Base-by-base conservation (phyloP, 1,140 invertebrate species). In the Tribolium castaneum region DNA sequence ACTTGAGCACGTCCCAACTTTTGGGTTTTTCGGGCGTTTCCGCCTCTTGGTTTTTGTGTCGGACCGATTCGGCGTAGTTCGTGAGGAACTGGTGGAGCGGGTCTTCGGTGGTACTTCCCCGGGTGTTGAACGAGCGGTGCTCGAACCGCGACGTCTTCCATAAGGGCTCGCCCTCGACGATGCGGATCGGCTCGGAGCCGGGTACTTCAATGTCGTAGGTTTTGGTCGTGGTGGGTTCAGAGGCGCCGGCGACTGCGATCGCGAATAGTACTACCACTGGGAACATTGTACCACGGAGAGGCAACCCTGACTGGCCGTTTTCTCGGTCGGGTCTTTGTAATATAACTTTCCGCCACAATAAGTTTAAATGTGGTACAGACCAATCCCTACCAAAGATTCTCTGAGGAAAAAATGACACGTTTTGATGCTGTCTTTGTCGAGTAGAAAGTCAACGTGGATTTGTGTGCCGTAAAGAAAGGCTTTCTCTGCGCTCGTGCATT, bases 71-170 rank as follows among this genome's bases (percentile, higher is more conserved):
- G 0, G 88, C 87, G 80, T 91, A 91, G 16, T 89, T 87, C 74
- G 89, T 87, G 35, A 91, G 86, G 79, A 90, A 90, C 79, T 91
- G 90, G 71, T 91, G 90, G 22, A 91, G 80, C 16, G 90, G 88
- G 19, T 62, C 19, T 54, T 78, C 76, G 30, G 22, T 56, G 30
- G 22, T 56, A 50, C 14, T 77, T 1, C 14, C 35, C 39, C 39
- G 19, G 10, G 70, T 79, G 10, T 66, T 74, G 30, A 73, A 77
- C 6, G 49, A 75, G 10, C 78, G 30, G 30, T 80, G 76, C 14
- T 80, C 80, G 7, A 80, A 77, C 19, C 49, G 51, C 6, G 25
- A 30, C 25, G 51, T 13, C 16, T 12, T 66, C 84, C 84, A 85
- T 49, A 79, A 51, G 5, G 83, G 78, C 49, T 85, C 85, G 3